Evolutionary conservation across 2,797 vertebrate genomes (phyloP), one percentile per base, ranked within the genome.

Genomic region (Parauchenoglanis punctatus): DNA sequence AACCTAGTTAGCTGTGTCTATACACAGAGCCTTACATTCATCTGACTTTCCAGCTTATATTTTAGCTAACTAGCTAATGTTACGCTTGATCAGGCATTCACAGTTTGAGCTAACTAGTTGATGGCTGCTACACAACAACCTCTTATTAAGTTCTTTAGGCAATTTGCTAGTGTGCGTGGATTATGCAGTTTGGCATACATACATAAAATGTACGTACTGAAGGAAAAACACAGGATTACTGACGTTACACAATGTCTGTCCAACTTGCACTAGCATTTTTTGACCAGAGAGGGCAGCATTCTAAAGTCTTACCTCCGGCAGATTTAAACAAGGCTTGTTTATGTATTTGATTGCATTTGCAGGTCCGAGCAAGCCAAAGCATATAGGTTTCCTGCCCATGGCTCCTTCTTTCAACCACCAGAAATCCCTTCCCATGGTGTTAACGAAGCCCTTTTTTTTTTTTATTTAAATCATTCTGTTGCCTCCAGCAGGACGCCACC

Each of bases 381-480:
- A 28, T 68, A 83, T 56, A 40, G 28, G 28, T 35, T 25, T 8
- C 49, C n/a, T 70, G 31, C 49, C 63, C 6, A 18, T 40, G 49
- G 82, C 49, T 70, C 46, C 7, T 65, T 85, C 73, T 63, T 85
- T 85, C 31, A 75, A 52, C n/a, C 4, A 28, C 0, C 46, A 46
- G 54, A 86, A 56, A 54, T 61, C 40, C 59, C 59, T 54, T 67
- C 59, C 46, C 23, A 25, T 35, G 81, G 20, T n/a, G 23, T 52
- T 75, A 54, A 65, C 31, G 25, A 11, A 31, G 56, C 44, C 46
- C 20, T 44, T 70, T 88, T 40, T 40, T 40, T 40, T 40, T 3
- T 89, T 83, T 52, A 87, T 88, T 61, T 87, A 81, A 90, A 89
- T 87, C 58, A 15, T 73, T 87, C 72, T 28, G 7, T 87, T 17